A percentile compares a stretch with the other conserved stretches of the same genome.
Conservation (phyloP, 1,140 invertebrate species). For the Drosophila arawakana region DNA sequence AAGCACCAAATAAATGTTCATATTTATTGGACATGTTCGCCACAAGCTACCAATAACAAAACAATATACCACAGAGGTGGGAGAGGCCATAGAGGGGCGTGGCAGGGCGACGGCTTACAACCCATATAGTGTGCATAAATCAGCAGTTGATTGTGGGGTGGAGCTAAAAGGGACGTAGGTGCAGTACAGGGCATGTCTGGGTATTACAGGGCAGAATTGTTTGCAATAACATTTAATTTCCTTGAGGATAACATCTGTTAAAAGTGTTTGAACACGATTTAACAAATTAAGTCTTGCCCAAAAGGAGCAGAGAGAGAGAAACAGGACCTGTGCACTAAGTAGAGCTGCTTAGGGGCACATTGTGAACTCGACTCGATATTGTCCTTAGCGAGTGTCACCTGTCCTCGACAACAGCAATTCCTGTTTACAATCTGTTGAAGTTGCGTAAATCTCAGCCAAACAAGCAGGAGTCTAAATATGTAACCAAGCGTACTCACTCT, state of each 20-base stretch:
- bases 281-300: constrained; percentile 67
- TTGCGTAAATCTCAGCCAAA: constrained; percentile 71
- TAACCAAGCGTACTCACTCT: constrained; percentile 34
- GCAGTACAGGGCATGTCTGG: no score
- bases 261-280: constrained; percentile 67
- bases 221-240: constrained; percentile 66
- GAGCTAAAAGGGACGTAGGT: no score
- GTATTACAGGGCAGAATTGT: not conserved
- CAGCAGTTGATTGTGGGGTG: constrained; percentile 12
- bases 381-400: constrained; percentile 3
- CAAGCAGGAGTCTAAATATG: constrained; percentile 34
- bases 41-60: constrained; percentile 18
- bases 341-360: constrained; percentile 17
- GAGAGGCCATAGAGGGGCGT: not conserved
- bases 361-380: constrained; percentile 17
- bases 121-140: constrained; percentile 24
- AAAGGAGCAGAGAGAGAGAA: not conserved
- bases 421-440: constrained; percentile 71
- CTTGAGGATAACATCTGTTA: constrained; percentile 74
- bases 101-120: not conserved
- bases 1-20: constrained; percentile 53
- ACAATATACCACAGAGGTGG: not conserved
- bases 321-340: constrained; percentile 14
- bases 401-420: constrained; percentile 35
- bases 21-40: constrained; percentile 64